Conservation (phyloP, 2,888 invertebrate genomes). For the Amphipoea lucens region DNA sequence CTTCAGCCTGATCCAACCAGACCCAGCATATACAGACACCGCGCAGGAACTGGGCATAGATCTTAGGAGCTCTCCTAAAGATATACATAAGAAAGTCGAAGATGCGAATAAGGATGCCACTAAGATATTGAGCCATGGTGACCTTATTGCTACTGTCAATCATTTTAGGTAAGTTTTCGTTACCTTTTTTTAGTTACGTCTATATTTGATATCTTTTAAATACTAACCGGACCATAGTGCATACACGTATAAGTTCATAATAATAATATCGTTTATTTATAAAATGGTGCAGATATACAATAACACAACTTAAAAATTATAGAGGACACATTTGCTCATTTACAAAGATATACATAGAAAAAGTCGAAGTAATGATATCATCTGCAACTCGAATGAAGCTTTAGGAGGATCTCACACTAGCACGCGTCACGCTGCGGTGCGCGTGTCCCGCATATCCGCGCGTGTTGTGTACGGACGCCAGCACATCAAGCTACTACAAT, state of each 20-base stretch:
- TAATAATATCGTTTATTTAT: too few relatives aligned
- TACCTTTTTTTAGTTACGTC: too few relatives aligned
- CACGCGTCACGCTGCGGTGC: too few relatives aligned
- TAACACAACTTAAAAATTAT: too few relatives aligned
- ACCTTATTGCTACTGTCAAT: slow-evolving; percentile 84
- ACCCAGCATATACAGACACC: slow-evolving; percentile 76
- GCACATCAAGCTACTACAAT: too few relatives aligned
- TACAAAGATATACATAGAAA: too few relatives aligned
- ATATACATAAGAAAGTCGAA: slow-evolving; percentile 78
- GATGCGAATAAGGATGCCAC: slow-evolving; percentile 58
- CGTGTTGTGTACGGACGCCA: too few relatives aligned
- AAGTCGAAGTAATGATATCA: neutral
- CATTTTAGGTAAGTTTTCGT: slow-evolving; percentile 80
- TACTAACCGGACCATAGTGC: neutral
- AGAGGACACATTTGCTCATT: too few relatives aligned
- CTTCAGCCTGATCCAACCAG: slow-evolving; percentile 91
- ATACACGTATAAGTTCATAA: too few relatives aligned
- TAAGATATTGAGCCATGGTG: slow-evolving; percentile 75
- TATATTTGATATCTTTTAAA: neutral
- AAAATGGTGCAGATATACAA: too few relatives aligned
- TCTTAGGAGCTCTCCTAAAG: slow-evolving; percentile 76
- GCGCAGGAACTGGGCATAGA: slow-evolving; percentile 78
- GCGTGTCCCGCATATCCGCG: too few relatives aligned
- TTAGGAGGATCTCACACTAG: too few relatives aligned
- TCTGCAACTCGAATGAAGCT: neutral